Base-by-base conservation (phyloP, 2,888 invertebrate species). In the Byasa hedistus region DNA sequence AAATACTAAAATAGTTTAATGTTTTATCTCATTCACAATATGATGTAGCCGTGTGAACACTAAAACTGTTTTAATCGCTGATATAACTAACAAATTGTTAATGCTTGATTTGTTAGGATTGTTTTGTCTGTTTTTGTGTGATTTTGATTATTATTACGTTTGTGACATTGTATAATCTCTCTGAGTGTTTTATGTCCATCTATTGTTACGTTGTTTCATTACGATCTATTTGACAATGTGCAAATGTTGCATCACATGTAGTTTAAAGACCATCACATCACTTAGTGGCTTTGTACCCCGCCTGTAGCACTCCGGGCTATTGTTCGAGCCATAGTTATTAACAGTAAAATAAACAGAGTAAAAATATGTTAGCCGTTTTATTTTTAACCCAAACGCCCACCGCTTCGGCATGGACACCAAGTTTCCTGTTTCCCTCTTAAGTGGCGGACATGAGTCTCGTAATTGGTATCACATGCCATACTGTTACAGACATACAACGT, bases 311-410 rank as follows among this genome's bases (percentile, higher is more conserved):
- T 54, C 57, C 54, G 39, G 61, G 57, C 66, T 61, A 22, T 52
- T 58, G 61, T 66, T 57, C 19, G 39, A 66, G 48, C 39, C 61
- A 62, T 66, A 23, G 24, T n/a, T 58, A 48, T 62, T 24, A 55
- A 44, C 32, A 19, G 24, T 52, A 12, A 54, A 66, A 58, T 66
- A 62, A 62, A 66, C 66, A 44, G 17, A 32, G 44, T 58, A 55
- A 55, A 58, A 52, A 39, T 36, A 23, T 32, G 44, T 58, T 22
- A 12, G 44, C 19, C 12, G 66, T 66, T 58, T 66, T 66, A 66
- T 66, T 66, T 66, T 48, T 57, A 57, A n/a, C 65, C 19, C 57
- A 52, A 51, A 27, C 51, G 19, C 64, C 58, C 57, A 64, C 54
- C 17, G 7, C 15, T 24, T 54, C 12, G 15, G 23, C 24, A 2